Evolutionary conservation across 1,140 invertebrate species (phyloP).

Genomic region (Hestina assimilis): DNA sequence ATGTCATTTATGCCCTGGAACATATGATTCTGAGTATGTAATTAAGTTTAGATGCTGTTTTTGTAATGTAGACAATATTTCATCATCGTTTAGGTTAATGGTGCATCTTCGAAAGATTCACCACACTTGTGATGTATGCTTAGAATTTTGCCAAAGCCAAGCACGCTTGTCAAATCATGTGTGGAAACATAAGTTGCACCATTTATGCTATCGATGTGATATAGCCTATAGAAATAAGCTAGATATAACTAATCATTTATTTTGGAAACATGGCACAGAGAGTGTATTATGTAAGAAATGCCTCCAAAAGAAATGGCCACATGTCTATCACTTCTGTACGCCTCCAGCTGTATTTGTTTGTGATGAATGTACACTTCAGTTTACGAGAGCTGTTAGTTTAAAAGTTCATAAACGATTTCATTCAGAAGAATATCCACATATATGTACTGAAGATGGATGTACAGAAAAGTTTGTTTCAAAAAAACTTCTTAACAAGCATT

Average conservation of each 20-base stretch:
- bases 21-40: constrained; percentile 83
- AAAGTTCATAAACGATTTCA: constrained; percentile 91
- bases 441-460: constrained; percentile 84
- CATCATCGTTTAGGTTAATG: constrained; percentile 91
- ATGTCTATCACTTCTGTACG: constrained; percentile 93
- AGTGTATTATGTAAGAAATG: constrained; percentile 91
- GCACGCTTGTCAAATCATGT: constrained; percentile 89
- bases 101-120: constrained; percentile 90
- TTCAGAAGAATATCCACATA: constrained; percentile 83
- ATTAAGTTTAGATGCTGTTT: constrained; percentile 85
- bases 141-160: constrained; percentile 88
- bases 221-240: constrained; percentile 91
- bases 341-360: constrained; percentile 87
- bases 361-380: constrained; percentile 87
- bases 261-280: constrained; percentile 94
- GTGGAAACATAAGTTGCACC: constrained; percentile 92
- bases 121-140: constrained; percentile 90
- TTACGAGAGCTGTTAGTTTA: constrained; percentile 86
- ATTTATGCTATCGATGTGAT: constrained; percentile 90
- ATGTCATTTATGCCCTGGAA: constrained; percentile 90
- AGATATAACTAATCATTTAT: constrained; percentile 91
- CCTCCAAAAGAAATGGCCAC: constrained; percentile 92
- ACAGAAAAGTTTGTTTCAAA: constrained; percentile 88
- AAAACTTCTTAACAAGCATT: constrained; percentile 86
- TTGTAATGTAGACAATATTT: constrained; percentile 84